Percentiles rank a stretch among this genome's conserved stretches.
These are phyloP conservation scores for Drosophila insularis DNA, from an alignment of 1,140 invertebrate species.

Conservation along the genomic window DNA sequence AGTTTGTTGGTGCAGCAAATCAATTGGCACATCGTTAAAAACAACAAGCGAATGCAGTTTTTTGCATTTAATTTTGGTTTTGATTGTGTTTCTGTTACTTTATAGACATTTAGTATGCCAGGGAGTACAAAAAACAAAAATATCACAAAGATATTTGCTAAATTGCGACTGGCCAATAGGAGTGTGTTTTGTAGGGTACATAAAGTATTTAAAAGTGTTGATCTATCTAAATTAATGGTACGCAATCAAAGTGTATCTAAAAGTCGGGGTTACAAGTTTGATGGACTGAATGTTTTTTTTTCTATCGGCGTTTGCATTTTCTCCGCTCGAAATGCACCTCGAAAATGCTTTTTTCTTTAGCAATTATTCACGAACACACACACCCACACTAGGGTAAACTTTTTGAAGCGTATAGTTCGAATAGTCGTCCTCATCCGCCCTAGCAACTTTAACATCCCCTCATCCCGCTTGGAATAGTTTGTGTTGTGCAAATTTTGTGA, in stretches of 20 bases:
- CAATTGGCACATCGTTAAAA: slow-evolving; percentile 25
- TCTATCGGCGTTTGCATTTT: slow-evolving; percentile 11
- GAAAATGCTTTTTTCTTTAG: not conserved
- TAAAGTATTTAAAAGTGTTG: too few species aligned
- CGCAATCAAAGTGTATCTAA: not conserved
- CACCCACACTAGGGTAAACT: slow-evolving; percentile 35
- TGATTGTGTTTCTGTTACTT: not conserved
- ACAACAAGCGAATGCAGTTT: slow-evolving; percentile 23
- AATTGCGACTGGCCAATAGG: too few species aligned
- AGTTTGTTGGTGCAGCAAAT: slow-evolving; percentile 4
- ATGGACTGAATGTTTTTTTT: slow-evolving; percentile 6
- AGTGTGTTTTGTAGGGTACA: too few species aligned
- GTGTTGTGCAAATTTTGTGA: slow-evolving; percentile 26
- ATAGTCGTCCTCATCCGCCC: slow-evolving; percentile 9
- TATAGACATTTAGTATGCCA: not conserved
- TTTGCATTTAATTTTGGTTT: slow-evolving; percentile 9
- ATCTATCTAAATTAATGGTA: too few species aligned
- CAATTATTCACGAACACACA: slow-evolving; percentile 16
- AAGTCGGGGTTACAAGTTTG: not conserved
- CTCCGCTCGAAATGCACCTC: not conserved
- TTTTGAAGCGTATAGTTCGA: slow-evolving; percentile 53
- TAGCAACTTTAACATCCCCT: not conserved
- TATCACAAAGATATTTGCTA: too few species aligned
- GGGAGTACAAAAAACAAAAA: not conserved
- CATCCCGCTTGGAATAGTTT: slow-evolving; percentile 41